These are phyloP conservation scores for Monoplex corrugatus DNA, from an alignment of 2,888 invertebrate genomes.

Conservation along the genomic window DNA sequence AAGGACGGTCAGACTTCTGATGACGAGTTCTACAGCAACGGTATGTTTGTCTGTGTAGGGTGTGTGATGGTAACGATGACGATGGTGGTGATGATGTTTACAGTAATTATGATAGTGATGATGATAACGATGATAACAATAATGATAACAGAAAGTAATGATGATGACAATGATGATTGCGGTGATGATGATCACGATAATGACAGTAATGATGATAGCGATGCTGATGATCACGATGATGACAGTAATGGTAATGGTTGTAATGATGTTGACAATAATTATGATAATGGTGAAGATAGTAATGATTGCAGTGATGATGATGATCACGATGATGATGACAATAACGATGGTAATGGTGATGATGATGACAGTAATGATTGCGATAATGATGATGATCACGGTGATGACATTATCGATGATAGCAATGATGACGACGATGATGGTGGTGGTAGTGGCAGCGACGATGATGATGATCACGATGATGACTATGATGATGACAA, in stretches of 20 bases:
- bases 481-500: background rate
- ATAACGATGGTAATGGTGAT: background rate
- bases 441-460: background rate
- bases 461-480: background rate
- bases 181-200: no score
- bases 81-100: background rate
- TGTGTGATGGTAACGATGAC: background rate
- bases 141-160: conserved; percentile 84
- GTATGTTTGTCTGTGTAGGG: conserved; percentile 82
- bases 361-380: background rate
- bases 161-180: background rate
- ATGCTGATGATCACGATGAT: background rate
- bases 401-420: no score
- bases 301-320: background rate
- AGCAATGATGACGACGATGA: background rate
- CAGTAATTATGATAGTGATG: background rate
- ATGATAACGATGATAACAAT: background rate
- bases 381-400: background rate
- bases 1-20: conserved; percentile 91
- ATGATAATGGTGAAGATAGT: background rate
- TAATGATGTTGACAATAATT: no score
- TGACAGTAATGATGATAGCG: background rate
- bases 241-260: background rate
- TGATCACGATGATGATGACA: background rate
- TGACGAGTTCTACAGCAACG: conserved; percentile 95